These are phyloP conservation scores for Nephotettix cincticeps DNA, from an alignment of 1,140 invertebrate genomes.

Conservation along the genomic window DNA sequence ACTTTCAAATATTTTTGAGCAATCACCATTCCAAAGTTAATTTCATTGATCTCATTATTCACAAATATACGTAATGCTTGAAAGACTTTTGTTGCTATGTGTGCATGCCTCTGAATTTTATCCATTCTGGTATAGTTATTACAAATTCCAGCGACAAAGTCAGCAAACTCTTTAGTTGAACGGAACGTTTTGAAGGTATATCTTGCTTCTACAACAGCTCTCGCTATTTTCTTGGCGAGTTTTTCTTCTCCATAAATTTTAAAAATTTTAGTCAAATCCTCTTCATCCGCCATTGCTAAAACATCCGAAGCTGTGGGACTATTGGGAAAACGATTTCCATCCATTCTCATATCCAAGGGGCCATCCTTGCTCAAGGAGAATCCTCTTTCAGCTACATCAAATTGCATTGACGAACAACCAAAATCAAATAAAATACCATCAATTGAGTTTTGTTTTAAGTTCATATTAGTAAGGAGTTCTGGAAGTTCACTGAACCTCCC, in stretches of 20 bases:
- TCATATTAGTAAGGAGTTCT: slow-evolving; percentile 58
- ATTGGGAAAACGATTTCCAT: slow-evolving; percentile 66
- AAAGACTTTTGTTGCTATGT: slow-evolving; percentile 90
- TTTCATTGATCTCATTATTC: slow-evolving; percentile 96
- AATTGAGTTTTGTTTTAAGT: slow-evolving; percentile 63
- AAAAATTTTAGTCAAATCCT: slow-evolving; percentile 78
- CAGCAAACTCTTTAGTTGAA: slow-evolving; percentile 81
- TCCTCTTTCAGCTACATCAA: slow-evolving; percentile 76
- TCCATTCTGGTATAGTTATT: slow-evolving; percentile 59
- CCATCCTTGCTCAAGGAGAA: slow-evolving; percentile 84
- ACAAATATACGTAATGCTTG: slow-evolving; percentile 94
- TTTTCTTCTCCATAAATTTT: slow-evolving; percentile 93
- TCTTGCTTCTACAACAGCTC: slow-evolving; percentile 84
- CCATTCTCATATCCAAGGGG: slow-evolving; percentile 96
- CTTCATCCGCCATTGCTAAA: slow-evolving; percentile 73
- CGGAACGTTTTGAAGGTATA: slow-evolving; percentile 75
- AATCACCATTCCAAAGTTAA: slow-evolving; percentile 84
- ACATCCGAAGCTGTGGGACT: slow-evolving; percentile 84
- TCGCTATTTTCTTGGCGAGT: slow-evolving; percentile 80
- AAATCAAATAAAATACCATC: slow-evolving; percentile 92
- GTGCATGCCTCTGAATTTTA: slow-evolving; percentile 70
- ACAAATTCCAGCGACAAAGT: slow-evolving; percentile 70
- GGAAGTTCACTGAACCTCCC: slow-evolving; percentile 88
- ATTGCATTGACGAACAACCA: slow-evolving; percentile 96
- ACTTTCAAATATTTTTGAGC: slow-evolving; percentile 75